phyloP scores from a whole-genome alignment of 2,113 vertebrate species.

The Dromaius novaehollandiae region DNA sequence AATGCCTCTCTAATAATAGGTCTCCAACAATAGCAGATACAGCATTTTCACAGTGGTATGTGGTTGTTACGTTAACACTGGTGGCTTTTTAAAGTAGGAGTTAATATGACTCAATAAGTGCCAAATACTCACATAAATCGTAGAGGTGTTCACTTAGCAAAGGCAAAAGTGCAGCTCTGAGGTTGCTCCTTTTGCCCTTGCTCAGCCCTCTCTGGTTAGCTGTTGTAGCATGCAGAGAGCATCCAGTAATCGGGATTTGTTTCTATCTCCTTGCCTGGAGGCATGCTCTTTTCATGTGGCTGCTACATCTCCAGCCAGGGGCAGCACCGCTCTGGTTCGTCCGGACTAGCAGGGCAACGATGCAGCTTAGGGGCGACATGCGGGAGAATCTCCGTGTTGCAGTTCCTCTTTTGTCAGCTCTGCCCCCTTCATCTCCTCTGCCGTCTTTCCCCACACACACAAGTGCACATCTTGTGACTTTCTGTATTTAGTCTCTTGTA shows the following conservation, averaged over 20 bases:
- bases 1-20: slow-evolving; percentile 31
- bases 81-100: neutral
- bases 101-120: neutral
- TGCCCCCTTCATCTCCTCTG: neutral
- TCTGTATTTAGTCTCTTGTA: neutral
- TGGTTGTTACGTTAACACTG: neutral
- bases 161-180: rapidly evolving
- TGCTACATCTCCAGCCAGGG: neutral
- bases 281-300: neutral
- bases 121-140: neutral
- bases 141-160: neutral
- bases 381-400: rapidly evolving
- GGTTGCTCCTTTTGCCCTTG: neutral
- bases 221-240: neutral
- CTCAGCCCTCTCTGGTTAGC: neutral
- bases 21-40: slow-evolving; percentile 6
- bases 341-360: neutral
- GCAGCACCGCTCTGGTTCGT: neutral
- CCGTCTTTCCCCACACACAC: neutral
- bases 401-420: neutral
- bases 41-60: slow-evolving; percentile 1
- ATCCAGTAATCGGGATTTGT: neutral
- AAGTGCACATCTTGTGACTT: neutral
- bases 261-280: slow-evolving; percentile 42
- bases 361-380: rapidly evolving